Percentiles rank a stretch among this genome's conserved stretches.
These are phyloP conservation scores for Macroteleia sp. DNA, from an alignment of 2,888 invertebrate species.

Conservation along the genomic window DNA sequence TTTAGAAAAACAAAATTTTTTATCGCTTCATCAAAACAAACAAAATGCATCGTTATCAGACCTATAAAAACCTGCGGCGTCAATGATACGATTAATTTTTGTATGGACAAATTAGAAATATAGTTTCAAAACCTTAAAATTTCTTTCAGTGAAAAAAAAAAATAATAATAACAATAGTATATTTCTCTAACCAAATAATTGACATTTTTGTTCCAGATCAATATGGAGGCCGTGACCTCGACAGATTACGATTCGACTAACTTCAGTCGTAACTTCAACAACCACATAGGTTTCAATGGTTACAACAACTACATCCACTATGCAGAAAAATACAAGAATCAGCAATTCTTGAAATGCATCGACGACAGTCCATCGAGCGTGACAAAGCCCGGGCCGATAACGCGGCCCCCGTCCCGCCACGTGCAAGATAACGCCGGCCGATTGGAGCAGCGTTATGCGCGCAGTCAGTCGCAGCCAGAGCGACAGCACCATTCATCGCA, in stretches of 20 bases:
- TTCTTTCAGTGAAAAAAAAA: no score
- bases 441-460: conserved; percentile 72
- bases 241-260: conserved; percentile 83
- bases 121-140: no score
- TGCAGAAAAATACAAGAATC: conserved; percentile 77
- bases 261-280: conserved; percentile 76
- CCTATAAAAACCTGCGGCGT: no score
- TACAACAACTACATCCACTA: conserved; percentile 80
- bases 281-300: conserved; percentile 76
- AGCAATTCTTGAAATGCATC: conserved; percentile 74
- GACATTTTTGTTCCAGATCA: conserved; percentile 85
- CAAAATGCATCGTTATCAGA: no score
- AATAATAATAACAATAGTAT: no score
- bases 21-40: no score
- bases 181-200: no score
- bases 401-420: conserved; percentile 65
- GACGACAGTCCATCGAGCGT: conserved; percentile 72
- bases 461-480: conserved; percentile 80
- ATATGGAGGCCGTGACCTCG: conserved; percentile 85
- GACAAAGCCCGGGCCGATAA: conserved; percentile 13
- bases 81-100: no score
- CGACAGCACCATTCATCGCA: conserved; percentile 74
- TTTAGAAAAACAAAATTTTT: no score
- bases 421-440: conserved; percentile 67
- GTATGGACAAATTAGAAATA: no score